Base-by-base conservation (phyloP, 2,888 invertebrate genomes). In the Drosophila nr. medialis region DNA sequence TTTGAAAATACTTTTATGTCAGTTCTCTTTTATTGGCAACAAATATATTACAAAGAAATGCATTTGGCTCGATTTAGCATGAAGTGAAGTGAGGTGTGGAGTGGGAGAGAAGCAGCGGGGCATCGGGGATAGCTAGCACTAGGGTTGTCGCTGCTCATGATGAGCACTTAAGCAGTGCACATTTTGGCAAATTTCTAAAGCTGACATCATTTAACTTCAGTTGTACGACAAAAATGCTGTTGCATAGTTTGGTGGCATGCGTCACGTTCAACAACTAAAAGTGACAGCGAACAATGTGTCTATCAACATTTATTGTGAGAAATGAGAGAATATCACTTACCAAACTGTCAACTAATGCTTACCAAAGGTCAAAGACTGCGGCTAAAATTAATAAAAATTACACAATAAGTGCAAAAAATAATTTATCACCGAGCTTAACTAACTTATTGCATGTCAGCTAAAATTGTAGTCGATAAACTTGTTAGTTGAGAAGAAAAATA, bases 221-320 rank as follows among this genome's bases (percentile, higher is more conserved):
- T n/a, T 38, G 13, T 30, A 27, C 11, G 40, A n/a, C 11, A 10
- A 64, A 64, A 59, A 61, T 63, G 32, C n/a, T 45, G 24, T 49
- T 34, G 50, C 64, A 65, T 68, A 68, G 42, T 72, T 56, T 69
- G 64, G 30, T 34, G 53, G 42, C 53, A 51, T 30, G 64, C 61
- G 54, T 29, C 69, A 73, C 69, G 69, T 72, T 66, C 34, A 51
- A 18, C 24, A 45, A 21, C 49, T 24, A 48, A 48, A 56, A 40
- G n/a, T 27, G 21, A 10, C 59, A 59, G 42, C 42, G 60, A 56
- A 45, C 32, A 15, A n/a, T 48, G 53, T 42, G 34, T 18, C 64
- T 68, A 63, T 74, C 65, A 61, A 54, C 56, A 24, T 53, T 69
- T 50, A 79, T 68, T 59, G 61, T 64, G 55, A 80, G 69, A 78